Evolutionary conservation across 2,797 vertebrate species (phyloP).

Genomic region (Clarias laeviceps): DNA sequence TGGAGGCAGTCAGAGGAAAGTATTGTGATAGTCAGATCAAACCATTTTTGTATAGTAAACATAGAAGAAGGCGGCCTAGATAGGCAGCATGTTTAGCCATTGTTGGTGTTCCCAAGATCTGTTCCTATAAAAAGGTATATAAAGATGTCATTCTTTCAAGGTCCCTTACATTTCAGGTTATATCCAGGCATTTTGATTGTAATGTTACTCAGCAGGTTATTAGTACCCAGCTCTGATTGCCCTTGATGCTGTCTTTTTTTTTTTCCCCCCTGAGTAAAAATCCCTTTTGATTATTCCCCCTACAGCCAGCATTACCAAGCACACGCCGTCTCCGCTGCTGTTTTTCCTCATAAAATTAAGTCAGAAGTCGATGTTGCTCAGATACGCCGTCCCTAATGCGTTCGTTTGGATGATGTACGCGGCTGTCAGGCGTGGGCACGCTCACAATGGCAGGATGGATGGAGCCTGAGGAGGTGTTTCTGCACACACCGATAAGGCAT

Average conservation of each 20-base stretch:
- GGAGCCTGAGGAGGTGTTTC: slow-evolving; percentile 37
- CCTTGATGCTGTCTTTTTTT: not conserved
- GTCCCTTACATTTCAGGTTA: not conserved
- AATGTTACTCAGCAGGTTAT: slow-evolving; percentile 20
- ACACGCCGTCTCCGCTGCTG: not conserved
- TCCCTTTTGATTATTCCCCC: slow-evolving; percentile 1
- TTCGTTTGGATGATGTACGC: slow-evolving; percentile 45
- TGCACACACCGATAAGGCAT: slow-evolving; percentile 44
- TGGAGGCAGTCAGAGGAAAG: not conserved
- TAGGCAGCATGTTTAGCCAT: not conserved
- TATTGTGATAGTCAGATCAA: not conserved
- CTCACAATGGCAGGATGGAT: slow-evolving; percentile 44
- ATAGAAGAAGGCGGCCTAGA: not conserved
- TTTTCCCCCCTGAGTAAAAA: slow-evolving; percentile 6
- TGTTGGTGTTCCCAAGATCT: not conserved
- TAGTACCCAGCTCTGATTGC: not conserved
- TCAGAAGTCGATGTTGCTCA: slow-evolving; percentile 33
- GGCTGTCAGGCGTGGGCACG: slow-evolving; percentile 36
- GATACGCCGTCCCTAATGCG: slow-evolving; percentile 38
- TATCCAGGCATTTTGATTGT: not conserved
- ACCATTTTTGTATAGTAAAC: not conserved
- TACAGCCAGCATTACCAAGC: not conserved
- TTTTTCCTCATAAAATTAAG: slow-evolving; percentile 36
- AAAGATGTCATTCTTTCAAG: not conserved
- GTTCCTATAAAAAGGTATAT: not conserved